Evolutionary conservation across 30 jellyfish, hydroid and myxozoan genomes (phyloP), one percentile per base, ranked within the genome.

Genomic region (Hydractinia symbiolongicarpus): DNA sequence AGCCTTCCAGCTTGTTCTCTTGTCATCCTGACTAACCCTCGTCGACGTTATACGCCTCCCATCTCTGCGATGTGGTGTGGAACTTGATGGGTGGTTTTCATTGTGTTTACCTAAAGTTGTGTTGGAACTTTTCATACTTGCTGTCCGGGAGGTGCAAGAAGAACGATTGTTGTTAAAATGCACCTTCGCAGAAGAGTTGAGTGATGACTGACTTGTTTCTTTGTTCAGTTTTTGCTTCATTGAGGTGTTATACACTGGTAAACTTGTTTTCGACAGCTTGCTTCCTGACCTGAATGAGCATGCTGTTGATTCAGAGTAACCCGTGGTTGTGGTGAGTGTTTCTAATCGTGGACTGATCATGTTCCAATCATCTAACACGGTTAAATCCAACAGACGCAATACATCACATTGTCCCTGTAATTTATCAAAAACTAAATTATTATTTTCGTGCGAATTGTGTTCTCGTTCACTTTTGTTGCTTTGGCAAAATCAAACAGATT

Each of bases 401-500:
- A 75, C 83, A 50, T 75, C 76, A 75, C 76, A 51, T 30, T 53
- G 73, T 8, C 83, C 83, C 83, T 75, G 76, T 50, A 68, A 15
- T 13, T 58, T 58, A 58, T 11, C 69, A 13, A 58, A 50, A 30
- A 10, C 21, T 20, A 67, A 67, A 67, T 11, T 11, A 58, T 58
- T 58, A 58, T 11, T 58, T 58, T 0, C 69, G 19, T 58, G 15
- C 2, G 2, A 30, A 30, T 30, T 30, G 44, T 30, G 44, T 30
- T 30, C 44, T 30, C 44, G 44, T 30, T 30, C 44, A 30, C 44
- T 30, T 30, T 30, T 30, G 44, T 30, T 30, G 44, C 44, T 30
- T 30, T 30, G 44, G 44, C 2, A 30, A 30, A 30, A 30, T 2
- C 44, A 30, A 30, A 30, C 44, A 0, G 44, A 30, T 30, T 30